phyloP scores from a whole-genome alignment of 2,113 vertebrate species.

The Thryonomys swinderianus region DNA sequence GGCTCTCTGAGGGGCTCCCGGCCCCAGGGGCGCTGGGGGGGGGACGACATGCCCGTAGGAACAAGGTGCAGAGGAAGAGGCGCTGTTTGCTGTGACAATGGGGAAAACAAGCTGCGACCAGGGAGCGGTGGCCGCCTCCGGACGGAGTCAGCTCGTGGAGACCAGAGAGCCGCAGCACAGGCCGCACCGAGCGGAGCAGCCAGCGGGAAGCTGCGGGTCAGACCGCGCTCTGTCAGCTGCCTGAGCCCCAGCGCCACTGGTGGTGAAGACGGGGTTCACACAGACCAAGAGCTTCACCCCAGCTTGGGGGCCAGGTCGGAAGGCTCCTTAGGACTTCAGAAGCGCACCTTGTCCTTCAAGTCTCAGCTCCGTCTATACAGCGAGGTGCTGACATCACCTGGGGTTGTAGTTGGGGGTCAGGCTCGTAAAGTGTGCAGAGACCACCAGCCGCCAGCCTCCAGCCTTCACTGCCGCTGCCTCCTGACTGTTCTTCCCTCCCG shows the following conservation, averaged over 20 bases:
- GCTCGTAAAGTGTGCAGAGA: not conserved
- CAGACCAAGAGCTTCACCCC: not conserved
- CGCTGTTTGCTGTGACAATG: not conserved
- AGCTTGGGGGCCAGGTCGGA: not conserved
- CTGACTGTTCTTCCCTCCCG: not conserved
- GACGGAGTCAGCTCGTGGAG: not conserved
- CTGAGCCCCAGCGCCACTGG: not conserved
- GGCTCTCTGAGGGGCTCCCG: not conserved
- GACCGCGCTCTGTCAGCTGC: not conserved
- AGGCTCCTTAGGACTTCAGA: not conserved
- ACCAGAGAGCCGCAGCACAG: not conserved
- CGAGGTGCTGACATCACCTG: not conserved
- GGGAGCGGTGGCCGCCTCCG: not conserved
- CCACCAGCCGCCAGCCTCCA: accelerated
- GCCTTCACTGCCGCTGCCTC: not conserved
- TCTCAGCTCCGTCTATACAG: not conserved
- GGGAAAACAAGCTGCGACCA: not conserved
- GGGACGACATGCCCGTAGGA: not conserved
- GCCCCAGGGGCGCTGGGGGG: accelerated
- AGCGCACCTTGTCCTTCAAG: not conserved
- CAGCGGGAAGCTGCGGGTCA: not conserved
- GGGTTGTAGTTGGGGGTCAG: not conserved
- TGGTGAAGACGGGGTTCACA: not conserved
- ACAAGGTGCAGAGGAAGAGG: not conserved
- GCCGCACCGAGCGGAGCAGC: not conserved